phyloP scores from a whole-genome alignment of 2,888 invertebrate genomes.

The Myopa testacea region DNA sequence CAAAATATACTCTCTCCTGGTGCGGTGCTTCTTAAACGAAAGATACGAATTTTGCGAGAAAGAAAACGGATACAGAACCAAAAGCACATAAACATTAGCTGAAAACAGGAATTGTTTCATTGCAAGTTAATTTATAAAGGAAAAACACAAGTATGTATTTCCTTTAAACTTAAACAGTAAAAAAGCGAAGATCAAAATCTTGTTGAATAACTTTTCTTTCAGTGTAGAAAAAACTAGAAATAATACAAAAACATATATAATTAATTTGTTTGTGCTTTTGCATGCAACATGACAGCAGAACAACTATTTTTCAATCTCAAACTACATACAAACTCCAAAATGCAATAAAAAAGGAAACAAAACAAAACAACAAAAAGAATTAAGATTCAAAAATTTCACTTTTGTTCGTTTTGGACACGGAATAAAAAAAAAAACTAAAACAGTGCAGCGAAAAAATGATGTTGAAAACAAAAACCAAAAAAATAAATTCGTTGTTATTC shows the following conservation, averaged over 20 bases:
- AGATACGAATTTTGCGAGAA: too few species aligned
- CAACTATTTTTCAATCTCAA: not conserved
- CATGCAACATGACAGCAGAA: not conserved
- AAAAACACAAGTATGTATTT: too few species aligned
- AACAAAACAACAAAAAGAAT: not conserved
- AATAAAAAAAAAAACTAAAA: not conserved
- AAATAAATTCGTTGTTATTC: not conserved
- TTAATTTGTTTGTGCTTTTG: conserved; percentile 28
- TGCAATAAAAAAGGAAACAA: not conserved
- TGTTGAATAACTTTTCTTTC: too few species aligned
- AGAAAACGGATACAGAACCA: too few species aligned
- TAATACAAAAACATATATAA: not conserved
- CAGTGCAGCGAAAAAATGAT: not conserved
- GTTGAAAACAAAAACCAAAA: not conserved
- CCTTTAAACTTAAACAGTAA: too few species aligned
- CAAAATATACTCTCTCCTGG: too few species aligned
- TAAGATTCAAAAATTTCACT: not conserved
- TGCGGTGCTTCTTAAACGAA: too few species aligned
- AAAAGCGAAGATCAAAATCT: too few species aligned
- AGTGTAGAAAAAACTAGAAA: not conserved
- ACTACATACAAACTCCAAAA: not conserved
- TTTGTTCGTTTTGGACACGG: too few species aligned
- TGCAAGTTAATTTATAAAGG: too few species aligned
- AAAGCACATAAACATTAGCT: too few species aligned
- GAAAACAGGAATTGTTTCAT: too few species aligned